phyloP scores from a whole-genome alignment of 1,140 invertebrate species.

The Papilio xuthus region DNA sequence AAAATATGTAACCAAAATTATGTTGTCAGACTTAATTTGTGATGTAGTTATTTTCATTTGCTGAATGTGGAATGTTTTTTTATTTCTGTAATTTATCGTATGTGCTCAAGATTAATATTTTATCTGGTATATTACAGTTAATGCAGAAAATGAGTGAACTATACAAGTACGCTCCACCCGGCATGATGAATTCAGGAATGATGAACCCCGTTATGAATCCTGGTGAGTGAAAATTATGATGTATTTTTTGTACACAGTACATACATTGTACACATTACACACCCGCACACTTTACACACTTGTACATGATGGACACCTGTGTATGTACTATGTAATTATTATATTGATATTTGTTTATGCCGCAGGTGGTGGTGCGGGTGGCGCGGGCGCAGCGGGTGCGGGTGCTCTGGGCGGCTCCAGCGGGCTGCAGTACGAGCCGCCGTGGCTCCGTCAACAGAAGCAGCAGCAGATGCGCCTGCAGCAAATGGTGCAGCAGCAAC shows the following conservation, averaged over 20 bases:
- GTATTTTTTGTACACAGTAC: too few species aligned
- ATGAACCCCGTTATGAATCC: slow-evolving; percentile 73
- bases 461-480: slow-evolving; percentile 73
- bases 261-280: too few species aligned
- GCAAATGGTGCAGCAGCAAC: slow-evolving; percentile 72
- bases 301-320: too few species aligned
- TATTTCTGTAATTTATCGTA: slow-evolving; percentile 27
- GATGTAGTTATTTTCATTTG: not conserved
- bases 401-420: slow-evolving; percentile 60
- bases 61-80: slow-evolving; percentile 20
- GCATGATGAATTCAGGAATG: slow-evolving; percentile 73
- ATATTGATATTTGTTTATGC: slow-evolving; percentile 8
- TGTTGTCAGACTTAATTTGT: not conserved
- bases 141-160: slow-evolving; percentile 77
- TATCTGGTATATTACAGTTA: slow-evolving; percentile 58
- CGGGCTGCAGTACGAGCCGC: slow-evolving; percentile 74
- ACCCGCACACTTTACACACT: too few species aligned
- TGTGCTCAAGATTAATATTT: slow-evolving; percentile 34
- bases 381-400: slow-evolving; percentile 42
- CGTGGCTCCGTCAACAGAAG: slow-evolving; percentile 77
- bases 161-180: slow-evolving; percentile 70
- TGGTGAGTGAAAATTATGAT: slow-evolving; percentile 50
- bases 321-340: not conserved
- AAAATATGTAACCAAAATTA: too few species aligned
- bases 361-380: slow-evolving; percentile 40